Base-by-base conservation (phyloP, 30 jellyfish, hydroid and myxozoan genomes). In the Cassiopea xamachana region DNA sequence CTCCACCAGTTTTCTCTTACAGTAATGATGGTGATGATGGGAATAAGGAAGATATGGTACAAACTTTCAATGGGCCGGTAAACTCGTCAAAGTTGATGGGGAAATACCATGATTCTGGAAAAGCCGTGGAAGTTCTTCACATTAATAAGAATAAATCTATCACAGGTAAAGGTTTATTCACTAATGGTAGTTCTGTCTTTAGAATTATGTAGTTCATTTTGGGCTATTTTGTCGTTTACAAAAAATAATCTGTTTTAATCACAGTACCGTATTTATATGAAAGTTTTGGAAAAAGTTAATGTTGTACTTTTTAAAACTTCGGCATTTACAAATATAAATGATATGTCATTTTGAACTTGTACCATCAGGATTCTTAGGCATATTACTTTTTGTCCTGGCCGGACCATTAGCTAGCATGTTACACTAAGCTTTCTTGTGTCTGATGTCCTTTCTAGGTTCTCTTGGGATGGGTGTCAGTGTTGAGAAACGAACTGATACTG, bases 391-490 rank as follows among this genome's bases (percentile, higher is more conserved):
- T 27, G 39, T 27, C 39, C 39, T 27, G 39, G 39, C 39, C 39
- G 39, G 39, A 27, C 39, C 39, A 27, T 27, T 27, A 27, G 39
- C 39, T 27, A 27, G 64, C 64, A 55, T 10, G 7, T 55, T 6
- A 55, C 12, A 0, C 12, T 3, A 55, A 6, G 7, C 7, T 55
- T 3, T 55, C 64, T 55, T 55, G 64, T 6, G 64, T 3, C 64
- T 3, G 10, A 55, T 55, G 7, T 55, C 12, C 39, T 7, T 75
- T 50, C 14, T 60, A 95, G 99, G 99, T 46, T 74, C 97, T 1
- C 97, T 95, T 83, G 99, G 99, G n/a, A 81, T 95, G 92, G 93
- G 96, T 16, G 96, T 95, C 61, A 90, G 95, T 46, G 95, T 88
- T 6, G 95, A 88, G 46, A 88, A 88, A 58, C 85, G 90, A 78